phyloP scores from a whole-genome alignment of 2,113 vertebrate genomes.

The Serilophus lunatus region DNA sequence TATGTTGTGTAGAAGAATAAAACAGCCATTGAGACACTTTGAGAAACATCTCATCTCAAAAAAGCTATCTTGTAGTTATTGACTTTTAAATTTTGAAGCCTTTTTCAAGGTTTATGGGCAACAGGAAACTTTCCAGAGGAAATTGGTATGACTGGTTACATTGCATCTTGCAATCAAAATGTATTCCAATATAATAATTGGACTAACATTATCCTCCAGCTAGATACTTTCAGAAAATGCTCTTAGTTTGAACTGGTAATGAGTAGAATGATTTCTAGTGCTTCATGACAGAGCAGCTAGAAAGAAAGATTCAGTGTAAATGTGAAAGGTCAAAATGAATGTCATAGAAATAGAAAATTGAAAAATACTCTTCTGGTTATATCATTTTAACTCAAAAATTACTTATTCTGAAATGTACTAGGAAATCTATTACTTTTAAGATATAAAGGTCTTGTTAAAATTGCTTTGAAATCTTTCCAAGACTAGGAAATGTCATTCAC shows the following conservation, averaged over 20 bases:
- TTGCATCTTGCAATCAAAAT: not conserved
- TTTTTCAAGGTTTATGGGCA: not conserved
- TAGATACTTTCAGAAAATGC: not conserved
- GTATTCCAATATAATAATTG: not conserved
- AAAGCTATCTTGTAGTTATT: constrained; percentile 1
- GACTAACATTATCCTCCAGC: not conserved
- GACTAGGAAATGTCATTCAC: not conserved
- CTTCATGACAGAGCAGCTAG: not conserved
- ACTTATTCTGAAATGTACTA: not conserved
- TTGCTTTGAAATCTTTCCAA: constrained; percentile 26
- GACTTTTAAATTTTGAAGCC: constrained; percentile 1
- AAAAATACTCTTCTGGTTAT: not conserved
- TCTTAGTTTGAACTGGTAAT: not conserved
- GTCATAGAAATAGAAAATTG: not conserved
- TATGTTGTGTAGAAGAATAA: not conserved
- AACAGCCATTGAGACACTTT: not conserved
- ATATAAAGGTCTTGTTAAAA: not conserved
- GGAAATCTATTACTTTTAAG: not conserved
- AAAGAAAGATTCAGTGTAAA: not conserved
- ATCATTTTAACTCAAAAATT: not conserved
- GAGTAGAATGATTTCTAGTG: not conserved
- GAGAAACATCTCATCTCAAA: not conserved
- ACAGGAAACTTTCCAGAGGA: not conserved
- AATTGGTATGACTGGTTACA: not conserved
- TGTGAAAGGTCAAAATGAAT: constrained; percentile 38